Percentiles rank a stretch among this genome's conserved stretches.
These are phyloP conservation scores for Aelia acuminata DNA, from an alignment of 2,888 invertebrate species.

Conservation along the genomic window DNA sequence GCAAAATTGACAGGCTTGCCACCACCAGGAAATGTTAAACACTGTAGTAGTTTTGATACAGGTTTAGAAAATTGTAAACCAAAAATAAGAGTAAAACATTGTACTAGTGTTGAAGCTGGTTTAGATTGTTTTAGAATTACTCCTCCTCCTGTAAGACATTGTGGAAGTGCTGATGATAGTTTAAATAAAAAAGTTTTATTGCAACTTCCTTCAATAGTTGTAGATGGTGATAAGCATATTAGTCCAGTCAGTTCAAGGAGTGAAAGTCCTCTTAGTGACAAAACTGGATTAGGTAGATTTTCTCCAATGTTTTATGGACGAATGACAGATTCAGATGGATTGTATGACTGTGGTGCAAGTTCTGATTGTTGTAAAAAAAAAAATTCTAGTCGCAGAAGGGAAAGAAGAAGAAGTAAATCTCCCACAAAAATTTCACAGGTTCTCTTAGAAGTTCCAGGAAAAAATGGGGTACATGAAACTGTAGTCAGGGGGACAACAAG, in stretches of 20 bases:
- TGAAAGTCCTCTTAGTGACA: slow-evolving; percentile 84
- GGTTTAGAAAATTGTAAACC: slow-evolving; percentile 64
- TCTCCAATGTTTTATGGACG: slow-evolving; percentile 82
- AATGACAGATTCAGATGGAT: slow-evolving; percentile 83
- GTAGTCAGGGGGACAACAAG: slow-evolving; percentile 66
- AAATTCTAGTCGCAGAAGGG: slow-evolving; percentile 74
- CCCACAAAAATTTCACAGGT: slow-evolving; percentile 70
- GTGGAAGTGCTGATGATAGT: slow-evolving; percentile 60
- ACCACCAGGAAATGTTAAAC: slow-evolving; percentile 62
- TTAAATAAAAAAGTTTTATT: slow-evolving; percentile 66
- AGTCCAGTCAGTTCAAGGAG: slow-evolving; percentile 85
- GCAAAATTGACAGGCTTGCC: slow-evolving; percentile 63
- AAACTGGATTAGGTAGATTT: slow-evolving; percentile 76
- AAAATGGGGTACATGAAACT: slow-evolving; percentile 65
- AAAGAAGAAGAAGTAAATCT: slow-evolving; percentile 73
- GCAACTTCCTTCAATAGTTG: slow-evolving; percentile 76
- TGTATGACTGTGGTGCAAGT: slow-evolving; percentile 85
- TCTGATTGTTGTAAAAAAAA: slow-evolving; percentile 76
- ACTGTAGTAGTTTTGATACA: slow-evolving; percentile 65
- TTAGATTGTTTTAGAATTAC: slow-evolving; percentile 65
- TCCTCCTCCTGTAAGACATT: slow-evolving; percentile 62
- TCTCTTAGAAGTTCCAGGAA: slow-evolving; percentile 76
- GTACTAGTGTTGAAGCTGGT: slow-evolving; percentile 65
- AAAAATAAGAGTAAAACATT: slow-evolving; percentile 65
- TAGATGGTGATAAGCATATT: slow-evolving; percentile 70